Evolutionary conservation across 2,113 vertebrate species (phyloP).

Genomic region (Hyla sarda): DNA sequence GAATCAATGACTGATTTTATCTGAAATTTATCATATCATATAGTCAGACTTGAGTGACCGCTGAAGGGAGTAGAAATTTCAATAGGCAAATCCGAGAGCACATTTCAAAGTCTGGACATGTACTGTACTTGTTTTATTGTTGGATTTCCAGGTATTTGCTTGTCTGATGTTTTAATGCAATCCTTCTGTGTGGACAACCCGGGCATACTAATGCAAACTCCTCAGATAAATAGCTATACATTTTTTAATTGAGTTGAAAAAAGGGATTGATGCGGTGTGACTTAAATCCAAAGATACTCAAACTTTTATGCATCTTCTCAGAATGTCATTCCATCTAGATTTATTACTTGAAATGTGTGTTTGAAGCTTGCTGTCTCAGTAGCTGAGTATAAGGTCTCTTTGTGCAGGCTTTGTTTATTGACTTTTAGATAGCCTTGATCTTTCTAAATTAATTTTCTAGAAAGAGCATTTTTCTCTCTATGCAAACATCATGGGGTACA

Average conservation of each 20-base stretch:
- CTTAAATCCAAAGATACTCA: conserved; percentile 6
- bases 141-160: conserved; percentile 9
- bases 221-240: conserved; percentile 16
- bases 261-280: background rate
- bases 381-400: conserved; percentile 11
- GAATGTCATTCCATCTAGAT: background rate
- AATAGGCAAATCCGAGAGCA: background rate
- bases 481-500: background rate
- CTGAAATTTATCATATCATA: background rate
- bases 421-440: conserved; percentile 7
- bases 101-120: conserved; percentile 9
- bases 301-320: conserved; percentile 21
- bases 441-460: conserved; percentile 16
- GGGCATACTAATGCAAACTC: conserved; percentile 8
- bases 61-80: background rate
- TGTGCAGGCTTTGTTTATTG: background rate
- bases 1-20: background rate
- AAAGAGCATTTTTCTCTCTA: background rate
- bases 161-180: conserved; percentile 31
- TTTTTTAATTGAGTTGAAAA: conserved; percentile 1
- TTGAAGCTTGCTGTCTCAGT: conserved; percentile 12
- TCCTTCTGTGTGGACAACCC: background rate
- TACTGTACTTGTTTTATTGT: conserved; percentile 15
- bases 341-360: conserved; percentile 4
- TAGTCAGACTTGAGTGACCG: background rate